Evolutionary conservation across 2,797 vertebrate genomes (phyloP).

Genomic region (Pantherophis vulpinus): DNA sequence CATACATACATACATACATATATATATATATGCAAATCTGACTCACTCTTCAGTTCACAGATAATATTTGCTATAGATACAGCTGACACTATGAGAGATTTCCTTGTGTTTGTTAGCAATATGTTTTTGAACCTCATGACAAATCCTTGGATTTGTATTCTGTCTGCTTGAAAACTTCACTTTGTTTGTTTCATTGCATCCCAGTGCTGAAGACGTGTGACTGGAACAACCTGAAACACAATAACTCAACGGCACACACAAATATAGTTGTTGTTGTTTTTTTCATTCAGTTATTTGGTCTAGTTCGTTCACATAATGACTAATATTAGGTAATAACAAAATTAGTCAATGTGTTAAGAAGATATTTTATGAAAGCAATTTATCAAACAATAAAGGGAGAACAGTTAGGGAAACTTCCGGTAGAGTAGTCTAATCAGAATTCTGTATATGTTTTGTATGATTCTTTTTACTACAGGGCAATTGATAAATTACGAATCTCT

Average conservation of each 20-base stretch:
- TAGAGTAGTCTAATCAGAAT: neutral
- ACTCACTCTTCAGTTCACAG: neutral
- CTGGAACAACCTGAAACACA: neutral
- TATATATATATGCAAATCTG: neutral
- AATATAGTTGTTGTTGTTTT: neutral
- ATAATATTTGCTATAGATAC: neutral
- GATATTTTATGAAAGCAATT: neutral
- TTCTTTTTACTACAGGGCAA: neutral
- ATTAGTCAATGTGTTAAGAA: neutral
- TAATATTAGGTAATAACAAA: neutral
- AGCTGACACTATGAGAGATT: slow-evolving; percentile 3
- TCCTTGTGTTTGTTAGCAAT: slow-evolving; percentile 10
- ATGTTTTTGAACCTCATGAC: slow-evolving; percentile 11
- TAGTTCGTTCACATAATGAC: neutral
- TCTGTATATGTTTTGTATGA: neutral
- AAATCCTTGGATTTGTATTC: slow-evolving; percentile 24
- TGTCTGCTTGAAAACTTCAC: neutral
- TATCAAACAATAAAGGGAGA: neutral
- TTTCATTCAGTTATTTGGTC: neutral
- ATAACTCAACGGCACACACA: neutral
- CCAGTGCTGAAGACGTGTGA: neutral
- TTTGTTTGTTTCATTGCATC: neutral
- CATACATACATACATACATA: too few relatives aligned
- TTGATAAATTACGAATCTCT: neutral
- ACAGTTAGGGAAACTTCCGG: neutral